A percentile compares a stretch with the other conserved stretches of the same genome.
Conservation (phyloP, 92 coral and sea anemone species). For the Blastomussa wellsi region DNA sequence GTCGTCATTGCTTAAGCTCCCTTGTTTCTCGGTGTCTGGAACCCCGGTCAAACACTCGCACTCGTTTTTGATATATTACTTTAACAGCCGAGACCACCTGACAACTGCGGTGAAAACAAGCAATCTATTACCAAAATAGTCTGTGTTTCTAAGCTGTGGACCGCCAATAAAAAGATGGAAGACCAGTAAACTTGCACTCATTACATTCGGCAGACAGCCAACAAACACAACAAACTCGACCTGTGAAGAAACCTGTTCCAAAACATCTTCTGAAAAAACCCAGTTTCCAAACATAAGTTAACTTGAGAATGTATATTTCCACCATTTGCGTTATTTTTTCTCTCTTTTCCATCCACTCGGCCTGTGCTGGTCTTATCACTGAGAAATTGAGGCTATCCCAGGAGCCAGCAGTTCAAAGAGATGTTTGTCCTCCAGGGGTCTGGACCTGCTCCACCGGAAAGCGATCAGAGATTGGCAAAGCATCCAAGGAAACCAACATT, state of each 20-base stretch:
- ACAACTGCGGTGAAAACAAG: no score
- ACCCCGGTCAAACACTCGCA: no score
- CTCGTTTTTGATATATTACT: no score
- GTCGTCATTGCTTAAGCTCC: no score
- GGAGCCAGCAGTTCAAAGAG: neutral
- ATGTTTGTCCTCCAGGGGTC: neutral
- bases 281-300: neutral
- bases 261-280: neutral
- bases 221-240: neutral
- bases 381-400: neutral
- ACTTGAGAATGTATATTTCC: neutral
- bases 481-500: no score
- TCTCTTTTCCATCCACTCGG: neutral
- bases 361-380: neutral
- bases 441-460: conserved; percentile 4
- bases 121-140: neutral
- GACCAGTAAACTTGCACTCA: neutral
- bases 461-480: neutral
- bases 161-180: neutral
- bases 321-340: neutral
- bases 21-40: no score
- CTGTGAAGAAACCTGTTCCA: no score
- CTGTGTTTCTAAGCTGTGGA: neutral
- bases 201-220: neutral
- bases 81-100: neutral